Evolutionary conservation across 2,113 vertebrate genomes (phyloP), one percentile per base, ranked within the genome.

Genomic region (Labeo rohita): DNA sequence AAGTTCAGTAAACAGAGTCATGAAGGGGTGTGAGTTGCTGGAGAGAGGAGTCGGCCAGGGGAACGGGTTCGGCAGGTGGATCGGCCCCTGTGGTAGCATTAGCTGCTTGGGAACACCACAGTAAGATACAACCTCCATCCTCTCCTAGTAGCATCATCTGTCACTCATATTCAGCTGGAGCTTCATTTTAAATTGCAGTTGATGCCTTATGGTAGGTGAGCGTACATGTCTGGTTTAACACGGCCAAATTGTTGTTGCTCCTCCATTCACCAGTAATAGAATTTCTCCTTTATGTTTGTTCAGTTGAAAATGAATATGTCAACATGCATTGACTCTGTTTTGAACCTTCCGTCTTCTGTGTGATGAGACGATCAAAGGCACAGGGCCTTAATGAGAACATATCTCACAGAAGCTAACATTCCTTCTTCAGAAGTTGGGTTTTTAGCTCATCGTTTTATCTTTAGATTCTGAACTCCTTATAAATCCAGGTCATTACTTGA

Each of bases 1-100:
- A 91, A 90, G 90, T 89, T 91, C 90, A 87, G 90, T 91, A 90
- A 91, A 90, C 90, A 91, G 87, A 85, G 85, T 87, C 84, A 66
- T 85, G 43, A 39, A 87, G 87, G 87, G 81, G 88, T 77, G 68
- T 59, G 86, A 87, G 90, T 90, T 91, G 89, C 80, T 85, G 76
- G 86, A 87, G 89, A 84, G 89, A 90, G 61, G 16, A 23, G 36
- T 87, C 65, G 8, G 70, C 85, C 59, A 15, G 89, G 85, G 28
- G 87, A 89, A 85, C 84, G 49, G 77, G 78, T 89, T 83, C 56
- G 45, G 36, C 61, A 34, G 54, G 77, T 76, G 84, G 82, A 84
- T 88, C 61, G 2, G 36, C 72, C 78, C 79, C 23, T 18, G 21
- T 73, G 79, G 21, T 59, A 59, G 13, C 12, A 65, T 6, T 34